Conservation (phyloP, 2,888 invertebrate genomes). For the Fragum fragum region DNA sequence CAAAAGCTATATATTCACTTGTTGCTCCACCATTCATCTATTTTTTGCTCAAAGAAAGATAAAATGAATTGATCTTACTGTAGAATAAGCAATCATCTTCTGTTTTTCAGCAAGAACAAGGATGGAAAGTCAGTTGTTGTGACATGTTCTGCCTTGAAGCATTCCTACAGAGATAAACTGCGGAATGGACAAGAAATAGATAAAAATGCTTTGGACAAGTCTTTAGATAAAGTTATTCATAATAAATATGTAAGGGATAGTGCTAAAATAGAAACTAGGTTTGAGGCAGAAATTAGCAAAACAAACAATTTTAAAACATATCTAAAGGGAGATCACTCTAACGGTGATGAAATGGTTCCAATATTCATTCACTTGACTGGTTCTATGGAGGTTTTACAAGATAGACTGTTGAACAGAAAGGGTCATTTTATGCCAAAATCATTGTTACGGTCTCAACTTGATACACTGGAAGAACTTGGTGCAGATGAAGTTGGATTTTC, state of each 20-base stretch:
- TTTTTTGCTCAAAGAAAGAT: no score
- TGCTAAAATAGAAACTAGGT: not conserved
- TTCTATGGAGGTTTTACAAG: conserved; percentile 62
- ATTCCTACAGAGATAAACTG: conserved; percentile 79
- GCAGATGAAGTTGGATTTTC: conserved; percentile 68
- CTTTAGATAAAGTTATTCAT: not conserved
- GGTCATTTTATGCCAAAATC: conserved; percentile 82
- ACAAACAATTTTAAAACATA: not conserved
- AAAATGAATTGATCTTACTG: no score
- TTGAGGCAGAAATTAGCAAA: not conserved
- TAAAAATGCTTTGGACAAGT: not conserved
- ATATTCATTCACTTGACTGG: conserved; percentile 78
- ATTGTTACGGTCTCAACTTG: conserved; percentile 80
- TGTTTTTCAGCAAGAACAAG: not conserved
- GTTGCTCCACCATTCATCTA: no score
- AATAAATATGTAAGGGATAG: not conserved
- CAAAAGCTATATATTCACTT: no score
- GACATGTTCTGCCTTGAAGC: conserved; percentile 86
- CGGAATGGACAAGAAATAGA: conserved; percentile 39
- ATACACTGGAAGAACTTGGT: conserved; percentile 74
- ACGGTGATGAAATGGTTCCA: conserved; percentile 25
- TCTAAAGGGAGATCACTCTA: not conserved
- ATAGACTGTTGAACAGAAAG: conserved; percentile 71
- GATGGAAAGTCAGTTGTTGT: conserved; percentile 68
- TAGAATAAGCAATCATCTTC: no score